phyloP scores from a whole-genome alignment of 2,888 invertebrate species.

The Caradrina kadenii region DNA sequence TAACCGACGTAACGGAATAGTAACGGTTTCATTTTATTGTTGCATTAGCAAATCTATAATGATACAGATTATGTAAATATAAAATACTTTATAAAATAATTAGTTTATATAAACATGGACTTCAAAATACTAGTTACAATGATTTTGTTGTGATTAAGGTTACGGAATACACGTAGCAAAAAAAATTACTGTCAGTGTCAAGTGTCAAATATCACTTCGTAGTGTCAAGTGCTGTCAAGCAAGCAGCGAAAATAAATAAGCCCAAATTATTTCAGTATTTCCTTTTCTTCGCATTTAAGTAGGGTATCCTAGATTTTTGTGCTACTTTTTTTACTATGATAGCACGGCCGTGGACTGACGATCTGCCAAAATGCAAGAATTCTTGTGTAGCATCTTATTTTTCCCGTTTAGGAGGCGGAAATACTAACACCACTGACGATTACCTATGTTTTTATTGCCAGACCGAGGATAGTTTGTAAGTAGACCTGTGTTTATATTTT shows the following conservation, averaged over 20 bases:
- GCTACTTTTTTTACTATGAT: constrained; percentile 77
- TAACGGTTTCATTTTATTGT: too few relatives aligned
- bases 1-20: too few relatives aligned
- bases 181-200: neutral
- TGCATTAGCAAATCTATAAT: too few relatives aligned
- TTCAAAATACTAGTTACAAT: neutral
- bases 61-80: too few relatives aligned
- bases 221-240: constrained; percentile 7
- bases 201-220: too few relatives aligned
- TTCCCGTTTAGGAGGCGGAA: constrained; percentile 80
- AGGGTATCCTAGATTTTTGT: constrained; percentile 29
- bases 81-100: too few relatives aligned
- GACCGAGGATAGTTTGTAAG: constrained; percentile 93
- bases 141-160: accelerated
- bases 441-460: constrained; percentile 95
- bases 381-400: constrained; percentile 96
- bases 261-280: constrained; percentile 26
- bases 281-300: constrained; percentile 6
- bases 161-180: constrained; percentile 5
- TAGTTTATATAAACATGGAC: too few relatives aligned
- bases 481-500: constrained; percentile 40
- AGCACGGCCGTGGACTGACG: constrained; percentile 94
- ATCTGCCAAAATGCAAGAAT: constrained; percentile 95
- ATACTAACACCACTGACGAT: constrained; percentile 80
- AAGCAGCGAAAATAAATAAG: constrained; percentile 45